Evolutionary conservation across 2,797 vertebrate genomes (phyloP), one percentile per base, ranked within the genome.

Genomic region (Micrastur ruficollis): DNA sequence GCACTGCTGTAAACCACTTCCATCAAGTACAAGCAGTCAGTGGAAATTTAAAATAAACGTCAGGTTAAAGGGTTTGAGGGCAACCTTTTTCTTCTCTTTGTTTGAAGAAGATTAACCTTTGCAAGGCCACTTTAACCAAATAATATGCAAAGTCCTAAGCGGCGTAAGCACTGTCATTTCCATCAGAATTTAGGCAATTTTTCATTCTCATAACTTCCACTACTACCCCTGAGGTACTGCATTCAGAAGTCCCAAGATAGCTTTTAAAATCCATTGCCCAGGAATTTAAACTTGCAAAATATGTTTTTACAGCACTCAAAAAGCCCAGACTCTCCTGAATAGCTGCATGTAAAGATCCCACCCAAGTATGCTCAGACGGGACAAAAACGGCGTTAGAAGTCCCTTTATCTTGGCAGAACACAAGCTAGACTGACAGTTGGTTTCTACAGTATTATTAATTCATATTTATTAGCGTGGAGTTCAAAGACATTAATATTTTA

Each of bases 401-500:
- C 18, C 22, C 66, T 88, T 94, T 84, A 75, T 72, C 73, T 86
- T 84, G 27, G 44, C 34, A 75, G 73, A 87, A 88, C 42, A 71
- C 36, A 80, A 89, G 59, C 14, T 52, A 91, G 59, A 58, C 27
- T 62, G 85, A 86, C 82, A 72, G 66, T 34, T 82, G 38, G 25
- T 83, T 95, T 86, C 76, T 63, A 44, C 2, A 32, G 12, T n/a
- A 86, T 90, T 95, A 95, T 61, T 86, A 91, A 93, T 94, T 81
- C 86, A 55, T 94, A 79, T 62, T 86, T 96, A 93, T 95, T 95
- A 95, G 38, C n/a, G 59, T 27, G 52, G 52, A 92, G 38, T 83
- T 92, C 19, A 81, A 79, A 59, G 59, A 52, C 13, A 82, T 92
- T 62, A 94, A 88, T 81, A 79, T 91, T 91, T 71, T 65, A 90